Evolutionary conservation across 2,888 invertebrate genomes (phyloP).

Genomic region (Zaprionus lineosus): DNA sequence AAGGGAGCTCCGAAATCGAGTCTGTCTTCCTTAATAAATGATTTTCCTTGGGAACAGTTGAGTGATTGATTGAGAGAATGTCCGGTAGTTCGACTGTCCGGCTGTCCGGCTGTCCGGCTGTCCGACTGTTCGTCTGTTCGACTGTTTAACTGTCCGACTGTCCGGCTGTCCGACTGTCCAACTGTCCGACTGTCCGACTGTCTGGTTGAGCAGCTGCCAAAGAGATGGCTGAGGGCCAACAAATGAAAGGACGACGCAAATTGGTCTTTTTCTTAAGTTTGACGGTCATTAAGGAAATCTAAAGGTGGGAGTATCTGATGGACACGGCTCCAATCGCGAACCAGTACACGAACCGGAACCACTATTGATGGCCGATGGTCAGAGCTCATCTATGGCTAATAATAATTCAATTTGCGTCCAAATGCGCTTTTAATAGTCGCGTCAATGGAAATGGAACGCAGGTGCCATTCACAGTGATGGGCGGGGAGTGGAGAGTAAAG

Average conservation of each 20-base stretch:
- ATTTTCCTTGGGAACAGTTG: background rate
- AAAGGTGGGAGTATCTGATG: too few species aligned
- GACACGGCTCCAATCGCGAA: too few species aligned
- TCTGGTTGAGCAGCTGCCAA: slow-evolving; percentile 14
- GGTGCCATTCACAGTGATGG: slow-evolving; percentile 1
- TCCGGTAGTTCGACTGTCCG: slow-evolving; percentile 12
- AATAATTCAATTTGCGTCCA: slow-evolving; percentile 44
- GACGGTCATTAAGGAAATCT: slow-evolving; percentile 25
- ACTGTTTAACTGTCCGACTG: too few species aligned
- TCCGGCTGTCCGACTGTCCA: too few species aligned
- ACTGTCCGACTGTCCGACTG: slow-evolving; percentile 23
- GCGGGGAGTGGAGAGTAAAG: background rate
- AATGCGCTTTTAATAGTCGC: slow-evolving; percentile 63
- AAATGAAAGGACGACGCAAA: slow-evolving; percentile 36
- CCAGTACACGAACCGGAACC: slow-evolving; percentile 4
- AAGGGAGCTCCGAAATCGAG: too few species aligned
- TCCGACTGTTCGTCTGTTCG: slow-evolving; percentile 14
- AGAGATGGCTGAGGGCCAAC: slow-evolving; percentile 37
- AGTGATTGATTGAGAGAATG: slow-evolving; percentile 5
- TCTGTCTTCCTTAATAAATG: background rate
- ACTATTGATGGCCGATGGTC: background rate
- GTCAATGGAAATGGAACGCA: slow-evolving; percentile 19
- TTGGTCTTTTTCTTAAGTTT: slow-evolving; percentile 49
- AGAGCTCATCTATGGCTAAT: slow-evolving; percentile 22
- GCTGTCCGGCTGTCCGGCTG: slow-evolving; percentile 14